A percentile compares a stretch with the other conserved stretches of the same genome.
Evolutionary conservation across 2,113 vertebrate species (phyloP).

Genomic region (Apodemus speciosus): DNA sequence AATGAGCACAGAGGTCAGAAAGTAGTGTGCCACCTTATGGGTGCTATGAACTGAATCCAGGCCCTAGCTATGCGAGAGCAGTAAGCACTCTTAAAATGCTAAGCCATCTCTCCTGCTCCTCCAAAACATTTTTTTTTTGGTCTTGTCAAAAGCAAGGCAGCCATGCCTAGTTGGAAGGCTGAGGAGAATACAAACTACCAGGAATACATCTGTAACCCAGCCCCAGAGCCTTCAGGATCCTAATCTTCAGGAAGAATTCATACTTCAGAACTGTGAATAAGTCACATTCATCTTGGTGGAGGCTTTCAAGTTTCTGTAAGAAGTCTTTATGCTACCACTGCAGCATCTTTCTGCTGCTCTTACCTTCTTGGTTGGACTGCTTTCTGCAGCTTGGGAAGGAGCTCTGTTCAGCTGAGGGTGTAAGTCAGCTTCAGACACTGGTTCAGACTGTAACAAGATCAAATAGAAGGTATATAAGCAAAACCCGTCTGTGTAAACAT

Average conservation of each 20-base stretch:
- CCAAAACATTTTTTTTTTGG: neutral
- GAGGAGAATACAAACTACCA: neutral
- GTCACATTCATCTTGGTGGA: conserved; percentile 1
- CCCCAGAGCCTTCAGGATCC: conserved; percentile 17
- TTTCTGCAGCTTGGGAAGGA: conserved; percentile 86
- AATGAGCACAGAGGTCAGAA: neutral
- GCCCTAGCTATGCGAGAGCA: neutral
- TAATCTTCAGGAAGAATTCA: conserved; percentile 67
- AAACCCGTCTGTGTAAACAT: neutral
- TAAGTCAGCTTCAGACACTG: conserved; percentile 83
- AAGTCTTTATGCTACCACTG: neutral
- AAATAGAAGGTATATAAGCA: conserved; percentile 50
- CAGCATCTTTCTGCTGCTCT: neutral
- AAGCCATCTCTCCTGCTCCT: neutral
- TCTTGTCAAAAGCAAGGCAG: neutral
- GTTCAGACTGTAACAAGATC: conserved; percentile 89
- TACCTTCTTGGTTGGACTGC: conserved; percentile 89
- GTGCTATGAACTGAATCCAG: neutral
- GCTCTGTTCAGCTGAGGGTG: conserved; percentile 83
- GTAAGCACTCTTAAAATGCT: neutral
- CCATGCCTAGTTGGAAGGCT: neutral
- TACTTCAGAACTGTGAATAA: neutral
- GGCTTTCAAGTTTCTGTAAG: conserved; percentile 44
- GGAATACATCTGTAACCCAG: neutral
- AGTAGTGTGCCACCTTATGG: too few relatives aligned